Evolutionary conservation across 1,140 invertebrate genomes (phyloP).

Genomic region (Cherax quadricarinatus): DNA sequence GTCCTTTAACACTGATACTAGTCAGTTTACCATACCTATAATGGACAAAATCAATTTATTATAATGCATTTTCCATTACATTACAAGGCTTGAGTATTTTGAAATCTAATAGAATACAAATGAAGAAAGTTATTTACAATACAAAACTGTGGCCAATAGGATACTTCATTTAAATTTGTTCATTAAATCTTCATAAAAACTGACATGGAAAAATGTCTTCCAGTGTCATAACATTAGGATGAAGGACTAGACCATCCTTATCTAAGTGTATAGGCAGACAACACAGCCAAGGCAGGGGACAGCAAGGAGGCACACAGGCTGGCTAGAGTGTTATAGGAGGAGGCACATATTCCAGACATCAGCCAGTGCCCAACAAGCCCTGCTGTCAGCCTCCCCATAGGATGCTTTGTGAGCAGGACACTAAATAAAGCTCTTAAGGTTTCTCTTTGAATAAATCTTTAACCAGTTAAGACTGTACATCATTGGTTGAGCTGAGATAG

Average conservation of each 20-base stretch:
- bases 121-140: conserved; percentile 53
- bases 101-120: conserved; percentile 39
- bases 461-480: conserved; percentile 56
- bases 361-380: conserved; percentile 5
- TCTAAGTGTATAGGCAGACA: conserved; percentile 8
- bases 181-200: conserved; percentile 33
- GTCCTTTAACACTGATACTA: neutral
- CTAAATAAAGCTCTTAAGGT: conserved; percentile 41
- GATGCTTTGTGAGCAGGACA: conserved; percentile 22
- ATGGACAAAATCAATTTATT: neutral
- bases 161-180: conserved; percentile 13
- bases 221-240: conserved; percentile 44
- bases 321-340: conserved; percentile 29
- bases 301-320: conserved; percentile 37
- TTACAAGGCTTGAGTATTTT: conserved; percentile 25
- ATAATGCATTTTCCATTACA: neutral
- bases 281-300: conserved; percentile 36
- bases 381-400: conserved; percentile 17
- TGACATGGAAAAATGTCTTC: conserved; percentile 30
- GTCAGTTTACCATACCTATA: neutral
- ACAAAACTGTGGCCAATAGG: conserved; percentile 43
- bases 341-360: conserved; percentile 45
- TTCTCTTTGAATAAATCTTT: neutral
- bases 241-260: conserved; percentile 59
- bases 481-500: conserved; percentile 63